A percentile compares a stretch with the other conserved stretches of the same genome.
Conservation (phyloP, 2,797 vertebrate genomes). For the Vipera latastei region DNA sequence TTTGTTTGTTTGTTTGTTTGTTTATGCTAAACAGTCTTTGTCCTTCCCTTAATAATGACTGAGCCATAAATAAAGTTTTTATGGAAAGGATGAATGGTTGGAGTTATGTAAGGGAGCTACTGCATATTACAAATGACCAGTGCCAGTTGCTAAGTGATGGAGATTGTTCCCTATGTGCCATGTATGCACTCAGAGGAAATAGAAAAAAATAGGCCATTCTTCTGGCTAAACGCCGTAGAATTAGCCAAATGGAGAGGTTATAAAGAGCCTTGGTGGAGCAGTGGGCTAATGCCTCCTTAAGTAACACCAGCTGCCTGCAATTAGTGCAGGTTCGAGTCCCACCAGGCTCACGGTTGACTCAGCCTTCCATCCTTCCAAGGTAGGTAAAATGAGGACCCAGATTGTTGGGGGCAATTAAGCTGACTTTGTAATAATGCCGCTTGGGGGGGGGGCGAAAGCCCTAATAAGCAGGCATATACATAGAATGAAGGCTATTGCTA, state of each 20-base stretch:
- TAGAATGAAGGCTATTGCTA: too few species aligned
- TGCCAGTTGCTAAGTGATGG: slow-evolving; percentile 24
- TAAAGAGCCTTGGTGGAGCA: too few species aligned
- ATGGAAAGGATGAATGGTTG: neutral
- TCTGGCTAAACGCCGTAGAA: neutral
- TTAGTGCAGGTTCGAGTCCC: too few species aligned
- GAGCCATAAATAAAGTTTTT: neutral
- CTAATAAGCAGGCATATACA: too few species aligned
- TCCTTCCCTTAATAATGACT: neutral
- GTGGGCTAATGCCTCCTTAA: too few species aligned
- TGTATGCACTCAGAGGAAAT: neutral
- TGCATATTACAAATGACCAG: neutral
- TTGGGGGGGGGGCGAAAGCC: too few species aligned
- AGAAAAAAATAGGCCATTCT: neutral
- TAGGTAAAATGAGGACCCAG: too few species aligned
- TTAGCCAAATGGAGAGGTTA: neutral
- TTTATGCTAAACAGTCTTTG: neutral
- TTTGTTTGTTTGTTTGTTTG: neutral
- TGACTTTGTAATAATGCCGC: too few species aligned
- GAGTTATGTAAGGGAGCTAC: neutral
- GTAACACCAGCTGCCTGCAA: too few species aligned
- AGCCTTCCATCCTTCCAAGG: too few species aligned
- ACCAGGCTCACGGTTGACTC: too few species aligned
- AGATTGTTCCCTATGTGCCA: slow-evolving; percentile 2
- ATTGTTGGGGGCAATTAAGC: too few species aligned